These are phyloP conservation scores for Telmatochromis sp. DNA, from an alignment of 2,113 vertebrate species.

Conservation along the genomic window DNA sequence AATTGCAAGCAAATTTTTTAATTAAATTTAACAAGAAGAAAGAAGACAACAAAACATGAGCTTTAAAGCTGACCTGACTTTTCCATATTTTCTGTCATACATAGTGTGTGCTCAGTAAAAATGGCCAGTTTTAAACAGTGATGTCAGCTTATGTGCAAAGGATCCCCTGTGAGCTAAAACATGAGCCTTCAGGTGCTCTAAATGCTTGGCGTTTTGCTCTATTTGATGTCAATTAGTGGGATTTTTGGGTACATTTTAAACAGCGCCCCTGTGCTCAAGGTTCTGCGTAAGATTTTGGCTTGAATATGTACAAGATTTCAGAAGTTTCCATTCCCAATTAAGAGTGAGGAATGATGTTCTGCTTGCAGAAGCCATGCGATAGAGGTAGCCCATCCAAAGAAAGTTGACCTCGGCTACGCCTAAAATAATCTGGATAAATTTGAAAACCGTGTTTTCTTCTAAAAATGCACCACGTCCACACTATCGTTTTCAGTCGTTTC, in stretches of 20 bases:
- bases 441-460: accelerated
- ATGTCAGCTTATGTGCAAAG: neutral
- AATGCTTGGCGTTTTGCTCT: neutral
- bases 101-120: neutral
- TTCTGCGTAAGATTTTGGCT: neutral
- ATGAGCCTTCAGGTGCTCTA: neutral
- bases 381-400: neutral
- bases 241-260: neutral
- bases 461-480: neutral
- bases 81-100: neutral
- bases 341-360: neutral
- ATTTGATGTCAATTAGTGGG: neutral
- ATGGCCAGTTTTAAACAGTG: neutral
- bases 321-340: neutral
- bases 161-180: neutral
- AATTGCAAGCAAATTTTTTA: neutral
- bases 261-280: neutral
- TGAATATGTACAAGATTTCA: neutral
- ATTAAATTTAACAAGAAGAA: neutral
- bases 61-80: neutral
- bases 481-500: neutral
- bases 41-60: neutral
- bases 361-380: neutral
- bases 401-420: neutral
- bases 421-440: neutral